Evolutionary conservation across 2,888 invertebrate genomes (phyloP).

Genomic region (Apantesis nais): DNA sequence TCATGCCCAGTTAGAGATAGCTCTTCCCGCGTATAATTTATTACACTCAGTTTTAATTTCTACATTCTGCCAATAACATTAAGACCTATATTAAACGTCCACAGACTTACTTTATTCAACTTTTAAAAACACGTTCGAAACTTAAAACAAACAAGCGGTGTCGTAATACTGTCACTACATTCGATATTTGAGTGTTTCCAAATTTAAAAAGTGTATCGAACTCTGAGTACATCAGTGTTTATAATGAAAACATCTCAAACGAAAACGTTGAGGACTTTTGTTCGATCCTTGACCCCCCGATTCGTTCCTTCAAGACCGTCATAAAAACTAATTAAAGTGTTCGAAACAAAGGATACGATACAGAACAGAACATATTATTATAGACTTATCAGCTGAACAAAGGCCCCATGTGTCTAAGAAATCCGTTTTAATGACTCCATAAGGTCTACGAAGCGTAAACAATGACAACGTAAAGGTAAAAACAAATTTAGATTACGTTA

Average conservation of each 20-base stretch:
- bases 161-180: not conserved
- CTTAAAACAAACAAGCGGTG: not conserved
- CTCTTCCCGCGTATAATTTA: not conserved
- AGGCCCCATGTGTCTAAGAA: constrained; percentile 50
- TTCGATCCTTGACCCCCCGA: constrained; percentile 31
- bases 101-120: not conserved
- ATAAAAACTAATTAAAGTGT: constrained; percentile 63
- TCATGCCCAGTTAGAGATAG: not conserved
- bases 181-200: not conserved
- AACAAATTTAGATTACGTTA: constrained; percentile 46
- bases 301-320: constrained; percentile 29
- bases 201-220: constrained; percentile 1
- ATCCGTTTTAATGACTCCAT: constrained; percentile 61
- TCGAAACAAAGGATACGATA: constrained; percentile 54
- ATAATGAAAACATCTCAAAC: constrained; percentile 11
- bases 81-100: not conserved
- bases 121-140: not conserved
- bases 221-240: not conserved
- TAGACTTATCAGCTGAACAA: constrained; percentile 54
- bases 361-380: constrained; percentile 46
- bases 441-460: constrained; percentile 61
- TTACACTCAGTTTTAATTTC: not conserved
- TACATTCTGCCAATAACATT: not conserved
- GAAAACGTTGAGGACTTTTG: constrained; percentile 15
- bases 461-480: constrained; percentile 61